phyloP scores from a whole-genome alignment of 2,797 vertebrate genomes.

The Psittacula derbiana region DNA sequence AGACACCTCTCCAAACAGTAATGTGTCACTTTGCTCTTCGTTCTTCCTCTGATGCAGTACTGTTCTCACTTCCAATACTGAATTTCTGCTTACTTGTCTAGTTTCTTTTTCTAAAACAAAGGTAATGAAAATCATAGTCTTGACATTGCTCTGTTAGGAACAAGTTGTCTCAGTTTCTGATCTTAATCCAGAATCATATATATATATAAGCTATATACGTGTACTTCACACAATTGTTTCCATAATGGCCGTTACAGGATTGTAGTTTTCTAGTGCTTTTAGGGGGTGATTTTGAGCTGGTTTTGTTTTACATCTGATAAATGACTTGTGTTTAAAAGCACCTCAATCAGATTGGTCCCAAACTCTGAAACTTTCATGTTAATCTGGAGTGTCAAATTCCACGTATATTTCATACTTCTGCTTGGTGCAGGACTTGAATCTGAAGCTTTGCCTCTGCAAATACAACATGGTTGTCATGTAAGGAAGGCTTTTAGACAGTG shows the following conservation, averaged over 20 bases:
- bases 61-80: background rate
- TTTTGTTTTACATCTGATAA: background rate
- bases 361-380: background rate
- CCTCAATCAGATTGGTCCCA: background rate
- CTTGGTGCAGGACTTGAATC: background rate
- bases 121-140: background rate
- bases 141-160: background rate
- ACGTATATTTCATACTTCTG: background rate
- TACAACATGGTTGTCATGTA: accelerated
- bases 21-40: background rate
- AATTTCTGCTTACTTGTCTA: background rate
- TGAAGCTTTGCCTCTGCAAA: background rate
- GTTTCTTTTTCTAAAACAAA: background rate
- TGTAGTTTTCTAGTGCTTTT: accelerated
- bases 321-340: background rate
- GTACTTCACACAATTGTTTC: background rate
- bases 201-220: accelerated
- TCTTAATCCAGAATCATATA: background rate
- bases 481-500: background rate
- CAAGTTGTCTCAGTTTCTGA: background rate
- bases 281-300: background rate
- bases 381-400: background rate
- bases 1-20: constrained; percentile 29
- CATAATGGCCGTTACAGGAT: background rate
- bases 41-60: background rate